Evolutionary conservation across 2,797 vertebrate species (phyloP), one percentile per base, ranked within the genome.

Genomic region (Arrhamphus sclerolepis): DNA sequence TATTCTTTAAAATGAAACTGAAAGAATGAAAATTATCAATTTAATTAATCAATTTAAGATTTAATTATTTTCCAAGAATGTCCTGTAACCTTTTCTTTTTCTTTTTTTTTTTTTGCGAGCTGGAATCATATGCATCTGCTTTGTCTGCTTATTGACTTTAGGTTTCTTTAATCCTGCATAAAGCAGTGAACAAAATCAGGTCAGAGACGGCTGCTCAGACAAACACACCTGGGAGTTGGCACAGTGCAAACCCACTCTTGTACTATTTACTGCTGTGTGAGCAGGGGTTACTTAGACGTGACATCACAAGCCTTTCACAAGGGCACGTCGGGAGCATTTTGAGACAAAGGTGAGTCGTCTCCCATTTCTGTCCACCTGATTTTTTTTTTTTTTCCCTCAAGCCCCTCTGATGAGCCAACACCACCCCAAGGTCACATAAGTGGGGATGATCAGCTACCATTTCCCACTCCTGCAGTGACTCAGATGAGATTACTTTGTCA

Each of bases 371-470:
- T 24, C 28, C 62, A 38, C 34, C 34, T 34, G 10, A 2, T 34
- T 34, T 34, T 34, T 34, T 11, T 34, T 34, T 38, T 16, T 38
- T 38, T 46, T 49, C 51, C 21, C 20, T 6, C 7, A 28, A 13
- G 48, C 48, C 34, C 42, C 59, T 31, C 61, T 58, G 59, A 77
- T 73, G 52, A 75, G 75, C 62, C 62, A 70, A 62, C 64, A 50
- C 11, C 61, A 44, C 51, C 72, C 84, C 85, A 90, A 90, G 84
- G 89, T 89, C 87, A 86, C 66, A 48, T 61, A 68, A 63, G 21
- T 70, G 70, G 67, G 40, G 59, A 63, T 56, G 51, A 84, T 78
- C 62, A 46, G 73, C 77, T 70, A 72, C 65, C 47, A 24, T 74
- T 56, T 70, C 59, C 72, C 49, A 6, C 67, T 40, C 18, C 77